phyloP scores from a whole-genome alignment of 2,888 invertebrate genomes.

The Malacosoma neustria region DNA sequence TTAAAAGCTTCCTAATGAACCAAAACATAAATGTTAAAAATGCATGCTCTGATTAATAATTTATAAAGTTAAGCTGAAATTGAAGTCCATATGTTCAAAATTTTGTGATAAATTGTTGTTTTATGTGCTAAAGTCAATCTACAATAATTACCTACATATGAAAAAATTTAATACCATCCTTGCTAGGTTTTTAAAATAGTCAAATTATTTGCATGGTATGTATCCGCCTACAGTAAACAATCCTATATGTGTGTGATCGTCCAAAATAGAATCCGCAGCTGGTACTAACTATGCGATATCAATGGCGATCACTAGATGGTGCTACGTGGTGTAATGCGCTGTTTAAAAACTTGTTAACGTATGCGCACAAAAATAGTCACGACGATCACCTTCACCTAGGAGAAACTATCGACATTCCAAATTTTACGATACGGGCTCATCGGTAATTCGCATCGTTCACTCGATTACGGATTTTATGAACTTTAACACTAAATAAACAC shows the following conservation, averaged over 20 bases:
- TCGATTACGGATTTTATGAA: not conserved
- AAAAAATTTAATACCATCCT: too few relatives aligned
- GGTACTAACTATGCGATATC: conserved; percentile 39
- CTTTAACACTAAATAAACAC: too few relatives aligned
- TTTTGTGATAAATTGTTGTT: too few relatives aligned
- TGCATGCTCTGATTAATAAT: not conserved
- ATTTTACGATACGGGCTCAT: not conserved
- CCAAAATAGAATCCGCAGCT: conserved; percentile 61
- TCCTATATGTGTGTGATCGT: conserved; percentile 9
- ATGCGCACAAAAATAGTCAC: conserved; percentile 64
- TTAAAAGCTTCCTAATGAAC: conserved; percentile 4
- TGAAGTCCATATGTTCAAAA: too few relatives aligned
- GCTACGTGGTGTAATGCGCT: conserved; percentile 32
- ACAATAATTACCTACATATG: too few relatives aligned
- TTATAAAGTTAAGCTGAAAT: too few relatives aligned
- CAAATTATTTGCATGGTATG: conserved; percentile 10
- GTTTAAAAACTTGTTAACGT: conserved; percentile 38
- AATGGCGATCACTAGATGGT: conserved; percentile 57
- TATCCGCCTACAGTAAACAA: not conserved
- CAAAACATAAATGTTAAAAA: not conserved
- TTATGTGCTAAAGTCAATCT: too few relatives aligned
- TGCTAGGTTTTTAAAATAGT: too few relatives aligned
- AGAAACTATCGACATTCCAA: conserved; percentile 31
- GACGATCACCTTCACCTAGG: conserved; percentile 71
- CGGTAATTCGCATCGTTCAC: not conserved